phyloP scores from a whole-genome alignment of 2,113 vertebrate genomes.

The Poeciliopsis occidentalis region DNA sequence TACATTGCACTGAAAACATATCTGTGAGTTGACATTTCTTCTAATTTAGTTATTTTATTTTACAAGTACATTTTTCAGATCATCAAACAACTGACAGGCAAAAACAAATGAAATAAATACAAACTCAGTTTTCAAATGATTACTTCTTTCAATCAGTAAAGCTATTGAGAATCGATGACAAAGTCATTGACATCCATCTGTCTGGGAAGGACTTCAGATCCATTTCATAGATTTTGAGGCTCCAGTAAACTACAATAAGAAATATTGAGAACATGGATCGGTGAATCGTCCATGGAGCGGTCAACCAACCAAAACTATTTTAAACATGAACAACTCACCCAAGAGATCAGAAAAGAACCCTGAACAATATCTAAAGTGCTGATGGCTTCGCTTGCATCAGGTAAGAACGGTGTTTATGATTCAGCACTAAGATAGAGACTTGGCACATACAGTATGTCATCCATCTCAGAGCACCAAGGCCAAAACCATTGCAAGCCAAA shows the following conservation, averaged over 20 bases:
- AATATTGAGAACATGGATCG: too few relatives aligned
- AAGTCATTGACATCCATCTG: too few relatives aligned
- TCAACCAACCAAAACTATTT: too few relatives aligned
- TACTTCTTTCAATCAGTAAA: not conserved
- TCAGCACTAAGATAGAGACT: not conserved
- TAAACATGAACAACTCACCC: too few relatives aligned
- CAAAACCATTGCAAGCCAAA: not conserved
- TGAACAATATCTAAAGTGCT: not conserved
- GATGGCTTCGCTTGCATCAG: not conserved
- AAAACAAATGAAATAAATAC: not conserved
- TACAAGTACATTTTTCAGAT: not conserved
- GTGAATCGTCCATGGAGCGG: too few relatives aligned
- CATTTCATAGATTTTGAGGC: too few relatives aligned
- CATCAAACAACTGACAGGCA: not conserved
- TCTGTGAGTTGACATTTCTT: not conserved
- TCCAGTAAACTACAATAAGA: too few relatives aligned
- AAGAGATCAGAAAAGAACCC: not conserved
- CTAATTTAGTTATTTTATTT: not conserved
- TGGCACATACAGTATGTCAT: too few relatives aligned
- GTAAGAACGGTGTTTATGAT: not conserved
- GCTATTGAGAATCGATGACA: not conserved
- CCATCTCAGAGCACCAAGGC: too few relatives aligned
- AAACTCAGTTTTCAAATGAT: not conserved
- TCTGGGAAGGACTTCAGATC: too few relatives aligned
- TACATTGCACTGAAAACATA: not conserved